Conservation (phyloP, 2,888 invertebrate species). For the Neoscelio sp. region DNA sequence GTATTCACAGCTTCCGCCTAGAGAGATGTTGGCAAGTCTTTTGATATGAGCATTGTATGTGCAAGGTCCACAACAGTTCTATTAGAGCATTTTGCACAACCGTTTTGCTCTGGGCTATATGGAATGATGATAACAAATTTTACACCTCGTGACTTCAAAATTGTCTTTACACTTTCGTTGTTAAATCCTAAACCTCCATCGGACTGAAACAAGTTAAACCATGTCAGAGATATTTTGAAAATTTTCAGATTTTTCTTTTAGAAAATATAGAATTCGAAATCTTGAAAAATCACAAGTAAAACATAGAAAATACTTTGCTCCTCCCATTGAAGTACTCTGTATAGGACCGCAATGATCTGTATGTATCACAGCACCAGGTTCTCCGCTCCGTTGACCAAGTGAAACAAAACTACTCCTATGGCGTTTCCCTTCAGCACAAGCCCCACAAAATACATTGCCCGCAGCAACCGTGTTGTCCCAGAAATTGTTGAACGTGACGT, state of each 20-base stretch:
- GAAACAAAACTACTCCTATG: constrained; percentile 71
- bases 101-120: no score
- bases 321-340: constrained; percentile 54
- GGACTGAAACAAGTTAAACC: no score
- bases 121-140: no score
- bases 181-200: no score
- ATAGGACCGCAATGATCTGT: constrained; percentile 73
- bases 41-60: no score
- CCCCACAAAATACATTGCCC: constrained; percentile 69
- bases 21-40: no score
- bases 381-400: constrained; percentile 57
- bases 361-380: constrained; percentile 71
- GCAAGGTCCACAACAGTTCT: no score
- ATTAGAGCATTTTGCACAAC: no score
- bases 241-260: constrained; percentile 70
- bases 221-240: constrained; percentile 65
- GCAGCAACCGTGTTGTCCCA: constrained; percentile 68
- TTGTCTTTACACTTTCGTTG: no score
- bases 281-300: constrained; percentile 68
- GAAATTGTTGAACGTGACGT: constrained; percentile 71
- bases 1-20: no score
- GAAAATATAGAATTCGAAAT: constrained; percentile 69
- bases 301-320: constrained; percentile 57
- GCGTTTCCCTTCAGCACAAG: constrained; percentile 72
- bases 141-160: no score